Evolutionary conservation across 2,113 vertebrate genomes (phyloP), one percentile per base, ranked within the genome.

Genomic region (Psephotus haematonotus): DNA sequence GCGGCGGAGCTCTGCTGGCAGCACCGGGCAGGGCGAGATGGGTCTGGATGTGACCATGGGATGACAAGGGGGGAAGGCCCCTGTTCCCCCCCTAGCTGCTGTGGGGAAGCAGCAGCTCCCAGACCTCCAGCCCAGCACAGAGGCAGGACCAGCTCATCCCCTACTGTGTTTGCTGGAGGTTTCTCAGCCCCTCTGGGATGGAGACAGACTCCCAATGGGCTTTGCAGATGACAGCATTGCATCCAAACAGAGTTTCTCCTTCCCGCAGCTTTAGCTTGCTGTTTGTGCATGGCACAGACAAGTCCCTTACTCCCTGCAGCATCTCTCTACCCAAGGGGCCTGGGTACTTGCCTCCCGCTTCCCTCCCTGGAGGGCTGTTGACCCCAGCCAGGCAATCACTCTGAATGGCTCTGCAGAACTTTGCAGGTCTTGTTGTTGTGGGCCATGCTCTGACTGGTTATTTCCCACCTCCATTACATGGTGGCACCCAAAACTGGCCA

Each of bases 221-320:
- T 77, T 35, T 24, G 72, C 17, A 60, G 46, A 31, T 23, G n/a
- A 41, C 13, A 60, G 23, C 3, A 0, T 55, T 46, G 8, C 49
- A 53, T n/a, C 49, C n/a, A 60, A 35, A 70, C 46, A 10, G 62
- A 62, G 39, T 27, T 87, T 57, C 10, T 41, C 4, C 20, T 79
- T 17, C 22, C 17, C 44, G 43, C 27, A 50, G 19, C 23, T 93
- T 60, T 76, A 85, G 19, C 11, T 43, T 1, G 0, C 9, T 46
- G 35, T n/a, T 74, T 70, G 44, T 47, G 6, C 10, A 28, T 0
- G 0, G 17, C 3, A 2, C 4, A 13, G 44, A 27, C 0, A 0
- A 23, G 28, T 23, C 15, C 17, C 20, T 37, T 74, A 27, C 20
- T 59, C 28, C 31, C 12, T 9, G 27, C 47, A 75, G 64, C 50